Evolutionary conservation across 2,113 vertebrate genomes (phyloP).

Genomic region (Arvicanthis niloticus): DNA sequence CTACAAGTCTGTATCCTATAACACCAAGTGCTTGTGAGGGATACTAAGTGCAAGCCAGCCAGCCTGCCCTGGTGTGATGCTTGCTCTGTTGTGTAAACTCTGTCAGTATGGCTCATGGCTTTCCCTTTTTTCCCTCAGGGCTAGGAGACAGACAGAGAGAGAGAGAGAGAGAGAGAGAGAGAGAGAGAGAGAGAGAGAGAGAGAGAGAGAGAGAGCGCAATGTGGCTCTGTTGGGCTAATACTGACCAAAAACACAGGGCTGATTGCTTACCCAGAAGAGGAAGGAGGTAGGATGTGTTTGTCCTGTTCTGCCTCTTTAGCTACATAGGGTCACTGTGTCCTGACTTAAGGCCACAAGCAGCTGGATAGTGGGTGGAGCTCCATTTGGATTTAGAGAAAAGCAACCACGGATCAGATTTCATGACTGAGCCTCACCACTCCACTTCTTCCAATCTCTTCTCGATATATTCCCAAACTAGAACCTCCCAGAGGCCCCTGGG

Average conservation of each 20-base stretch:
- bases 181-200: too few relatives aligned
- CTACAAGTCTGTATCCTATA: background rate
- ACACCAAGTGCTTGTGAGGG: background rate
- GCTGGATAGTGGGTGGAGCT: background rate
- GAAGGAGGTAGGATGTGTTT: background rate
- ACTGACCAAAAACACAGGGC: background rate
- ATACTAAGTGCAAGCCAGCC: background rate
- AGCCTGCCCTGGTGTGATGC: too few relatives aligned
- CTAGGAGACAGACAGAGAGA: too few relatives aligned
- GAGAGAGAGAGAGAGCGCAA: background rate
- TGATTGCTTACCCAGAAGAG: background rate
- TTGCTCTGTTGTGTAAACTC: background rate
- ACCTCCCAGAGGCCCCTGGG: background rate
- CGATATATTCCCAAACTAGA: background rate
- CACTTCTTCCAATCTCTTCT: background rate
- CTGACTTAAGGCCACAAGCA: background rate
- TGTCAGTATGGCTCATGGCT: background rate
- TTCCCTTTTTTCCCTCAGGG: too few relatives aligned
- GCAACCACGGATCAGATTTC: conserved; percentile 55
- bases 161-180: too few relatives aligned
- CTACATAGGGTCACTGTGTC: background rate
- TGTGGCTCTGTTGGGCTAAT: rapidly evolving
- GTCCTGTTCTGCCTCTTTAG: background rate
- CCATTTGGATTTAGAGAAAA: conserved; percentile 33
- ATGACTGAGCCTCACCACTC: background rate